A percentile compares a stretch with the other conserved stretches of the same genome.
phyloP scores from a whole-genome alignment of 2,113 vertebrate species.

The Callocephalon fimbriatum region DNA sequence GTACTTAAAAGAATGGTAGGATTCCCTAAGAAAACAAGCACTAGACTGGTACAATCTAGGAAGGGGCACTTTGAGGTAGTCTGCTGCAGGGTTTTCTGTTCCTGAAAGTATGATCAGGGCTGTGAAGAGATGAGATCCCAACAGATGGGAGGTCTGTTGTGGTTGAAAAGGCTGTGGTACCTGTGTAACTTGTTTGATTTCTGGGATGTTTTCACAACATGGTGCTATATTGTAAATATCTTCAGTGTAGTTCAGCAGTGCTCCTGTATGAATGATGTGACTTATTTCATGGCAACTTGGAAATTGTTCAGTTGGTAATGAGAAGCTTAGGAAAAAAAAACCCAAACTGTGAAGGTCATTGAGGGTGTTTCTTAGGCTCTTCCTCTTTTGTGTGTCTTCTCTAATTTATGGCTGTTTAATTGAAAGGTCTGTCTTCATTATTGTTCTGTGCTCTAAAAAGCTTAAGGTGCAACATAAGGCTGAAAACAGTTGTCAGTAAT shows the following conservation, averaged over 20 bases:
- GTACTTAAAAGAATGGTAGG: neutral
- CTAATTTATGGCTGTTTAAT: neutral
- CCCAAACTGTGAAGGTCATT: neutral
- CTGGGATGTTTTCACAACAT: neutral
- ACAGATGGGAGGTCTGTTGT: fast-evolving
- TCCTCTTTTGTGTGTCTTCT: neutral
- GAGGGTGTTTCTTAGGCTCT: neutral
- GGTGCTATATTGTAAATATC: neutral
- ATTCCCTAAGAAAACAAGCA: neutral
- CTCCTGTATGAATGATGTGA: neutral
- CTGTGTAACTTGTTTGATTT: neutral
- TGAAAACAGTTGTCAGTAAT: neutral
- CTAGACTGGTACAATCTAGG: neutral
- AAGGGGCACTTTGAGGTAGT: neutral
- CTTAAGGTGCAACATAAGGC: neutral
- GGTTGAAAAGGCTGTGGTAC: neutral
- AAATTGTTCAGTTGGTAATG: neutral
- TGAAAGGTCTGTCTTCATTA: neutral
- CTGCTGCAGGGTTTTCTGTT: neutral
- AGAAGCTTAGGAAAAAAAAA: neutral
- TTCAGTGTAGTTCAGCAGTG: neutral
- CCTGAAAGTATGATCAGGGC: neutral
- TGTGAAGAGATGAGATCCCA: neutral
- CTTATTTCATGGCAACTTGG: neutral
- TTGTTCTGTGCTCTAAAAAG: neutral